Evolutionary conservation across 2,113 vertebrate species (phyloP).

Genomic region (Percina caprodes): DNA sequence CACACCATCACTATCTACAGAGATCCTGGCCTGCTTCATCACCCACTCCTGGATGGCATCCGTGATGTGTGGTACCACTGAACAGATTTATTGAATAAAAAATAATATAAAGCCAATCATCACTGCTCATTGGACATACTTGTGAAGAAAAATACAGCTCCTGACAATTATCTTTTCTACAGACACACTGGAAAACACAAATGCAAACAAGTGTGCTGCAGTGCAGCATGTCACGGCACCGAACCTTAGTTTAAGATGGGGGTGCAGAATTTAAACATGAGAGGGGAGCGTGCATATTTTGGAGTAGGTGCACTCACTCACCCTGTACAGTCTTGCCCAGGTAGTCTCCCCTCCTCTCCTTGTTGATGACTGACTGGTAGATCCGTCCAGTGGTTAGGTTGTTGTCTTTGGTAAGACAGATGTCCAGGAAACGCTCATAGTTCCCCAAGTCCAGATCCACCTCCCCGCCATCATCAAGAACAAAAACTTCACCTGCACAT

Average conservation of each 20-base stretch:
- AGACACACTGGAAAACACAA: background rate
- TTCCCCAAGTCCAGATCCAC: slow-evolving; percentile 97
- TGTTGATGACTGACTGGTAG: slow-evolving; percentile 97
- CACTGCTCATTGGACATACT: background rate
- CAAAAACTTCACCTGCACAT: slow-evolving; percentile 93
- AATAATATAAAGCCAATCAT: background rate
- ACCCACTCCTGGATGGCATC: slow-evolving; percentile 98
- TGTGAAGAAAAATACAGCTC: background rate
- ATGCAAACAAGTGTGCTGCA: background rate
- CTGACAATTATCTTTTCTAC: background rate
- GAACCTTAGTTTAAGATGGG: too few relatives aligned
- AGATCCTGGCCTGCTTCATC: slow-evolving; percentile 91
- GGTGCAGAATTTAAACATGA: background rate
- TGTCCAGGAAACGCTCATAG: slow-evolving; percentile 97
- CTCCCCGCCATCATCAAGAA: slow-evolving; percentile 96
- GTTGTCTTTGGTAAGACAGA: slow-evolving; percentile 95
- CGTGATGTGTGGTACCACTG: slow-evolving; percentile 98
- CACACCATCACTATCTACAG: slow-evolving; percentile 93
- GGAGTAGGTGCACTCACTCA: background rate
- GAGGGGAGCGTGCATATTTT: background rate
- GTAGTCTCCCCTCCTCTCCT: slow-evolving; percentile 96
- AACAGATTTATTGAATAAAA: slow-evolving; percentile 31
- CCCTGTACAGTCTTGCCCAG: slow-evolving; percentile 94
- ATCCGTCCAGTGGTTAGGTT: slow-evolving; percentile 98
- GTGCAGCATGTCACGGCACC: background rate